phyloP scores from a whole-genome alignment of 1,140 invertebrate species.

The Neodiprion fabricii region DNA sequence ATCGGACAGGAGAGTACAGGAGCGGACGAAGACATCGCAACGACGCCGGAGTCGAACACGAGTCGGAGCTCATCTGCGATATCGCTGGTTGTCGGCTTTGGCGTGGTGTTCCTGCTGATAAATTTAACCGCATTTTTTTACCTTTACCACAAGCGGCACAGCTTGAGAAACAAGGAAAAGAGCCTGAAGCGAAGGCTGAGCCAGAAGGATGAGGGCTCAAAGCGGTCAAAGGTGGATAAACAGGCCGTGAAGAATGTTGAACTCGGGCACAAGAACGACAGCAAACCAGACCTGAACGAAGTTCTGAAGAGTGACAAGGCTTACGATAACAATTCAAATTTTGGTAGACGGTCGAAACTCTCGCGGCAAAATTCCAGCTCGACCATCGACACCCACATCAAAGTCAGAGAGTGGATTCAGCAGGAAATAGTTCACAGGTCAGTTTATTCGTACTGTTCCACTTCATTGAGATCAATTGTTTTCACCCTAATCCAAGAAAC shows the following conservation, averaged over 20 bases:
- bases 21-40: conserved; percentile 18
- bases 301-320: conserved; percentile 60
- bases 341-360: conserved; percentile 68
- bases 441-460: conserved; percentile 11
- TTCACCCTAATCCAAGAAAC: too few relatives aligned
- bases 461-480: too few relatives aligned
- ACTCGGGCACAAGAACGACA: conserved; percentile 51
- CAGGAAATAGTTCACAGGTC: conserved; percentile 72
- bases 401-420: conserved; percentile 85
- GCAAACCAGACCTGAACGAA: conserved; percentile 56
- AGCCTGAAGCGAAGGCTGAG: conserved; percentile 56
- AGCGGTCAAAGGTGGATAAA: conserved; percentile 40
- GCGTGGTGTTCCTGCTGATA: conserved; percentile 79
- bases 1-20: conserved; percentile 11
- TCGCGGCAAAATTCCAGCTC: conserved; percentile 77
- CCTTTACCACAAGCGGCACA: conserved; percentile 78
- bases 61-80: conserved; percentile 61
- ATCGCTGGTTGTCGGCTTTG: conserved; percentile 78
- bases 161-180: conserved; percentile 62
- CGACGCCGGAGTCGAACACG: conserved; percentile 24
- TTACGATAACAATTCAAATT: conserved; percentile 69
- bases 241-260: conserved; percentile 39
- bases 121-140: conserved; percentile 80
- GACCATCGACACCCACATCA: conserved; percentile 82
- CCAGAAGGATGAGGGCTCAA: conserved; percentile 38